phyloP scores from a whole-genome alignment of 2,113 vertebrate species.

The Coptodon bakossiorum region DNA sequence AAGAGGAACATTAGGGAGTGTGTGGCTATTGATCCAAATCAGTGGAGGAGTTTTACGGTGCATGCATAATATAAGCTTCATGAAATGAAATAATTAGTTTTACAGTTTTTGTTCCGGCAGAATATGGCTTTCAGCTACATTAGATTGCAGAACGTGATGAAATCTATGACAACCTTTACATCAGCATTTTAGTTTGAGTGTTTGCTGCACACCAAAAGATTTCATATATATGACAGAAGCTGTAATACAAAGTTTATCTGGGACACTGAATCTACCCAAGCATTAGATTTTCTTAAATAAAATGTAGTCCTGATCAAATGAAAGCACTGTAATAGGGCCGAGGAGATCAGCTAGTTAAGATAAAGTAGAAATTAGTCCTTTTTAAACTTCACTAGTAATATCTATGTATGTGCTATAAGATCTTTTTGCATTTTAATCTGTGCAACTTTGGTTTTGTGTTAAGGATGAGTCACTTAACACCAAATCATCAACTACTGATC shows the following conservation, averaged over 20 bases:
- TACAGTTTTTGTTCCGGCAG: not conserved
- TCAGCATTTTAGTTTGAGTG: slow-evolving; percentile 24
- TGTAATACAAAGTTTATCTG: not conserved
- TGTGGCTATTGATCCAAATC: slow-evolving; percentile 26
- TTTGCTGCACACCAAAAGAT: not conserved
- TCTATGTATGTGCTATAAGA: not conserved
- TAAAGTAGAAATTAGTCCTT: not conserved
- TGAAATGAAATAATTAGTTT: slow-evolving; percentile 22
- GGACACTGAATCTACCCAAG: not conserved
- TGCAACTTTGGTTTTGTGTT: not conserved
- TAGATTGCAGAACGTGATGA: not conserved
- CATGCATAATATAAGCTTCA: not conserved
- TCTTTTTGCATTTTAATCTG: not conserved
- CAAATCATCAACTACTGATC: not conserved
- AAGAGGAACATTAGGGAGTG: slow-evolving; percentile 26
- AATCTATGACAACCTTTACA: slow-evolving; percentile 1
- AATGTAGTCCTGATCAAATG: not conserved
- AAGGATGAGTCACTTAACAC: not conserved
- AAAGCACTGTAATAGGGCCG: not conserved
- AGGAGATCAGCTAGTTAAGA: not conserved
- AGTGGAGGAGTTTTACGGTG: not conserved
- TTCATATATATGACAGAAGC: not conserved
- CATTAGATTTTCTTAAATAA: not conserved
- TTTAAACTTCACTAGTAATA: not conserved
- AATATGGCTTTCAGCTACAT: not conserved